Conservation (phyloP, 2,888 invertebrate species). For the Lumbricus terrestris region DNA sequence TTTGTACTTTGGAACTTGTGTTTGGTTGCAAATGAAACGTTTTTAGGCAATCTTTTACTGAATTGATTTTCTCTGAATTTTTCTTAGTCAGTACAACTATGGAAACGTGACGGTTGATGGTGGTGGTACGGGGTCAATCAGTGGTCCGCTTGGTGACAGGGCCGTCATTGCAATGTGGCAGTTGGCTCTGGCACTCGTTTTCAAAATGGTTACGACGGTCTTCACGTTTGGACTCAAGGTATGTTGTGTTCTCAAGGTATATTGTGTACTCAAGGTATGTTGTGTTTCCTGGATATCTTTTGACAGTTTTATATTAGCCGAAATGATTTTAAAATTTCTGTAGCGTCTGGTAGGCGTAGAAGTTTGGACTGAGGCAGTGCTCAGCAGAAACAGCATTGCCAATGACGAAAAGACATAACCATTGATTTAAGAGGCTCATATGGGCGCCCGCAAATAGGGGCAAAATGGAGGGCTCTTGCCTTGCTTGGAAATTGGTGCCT, state of each 20-base stretch:
- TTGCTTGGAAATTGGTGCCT: too few relatives aligned
- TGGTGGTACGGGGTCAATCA: constrained; percentile 71
- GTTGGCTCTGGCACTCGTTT: constrained; percentile 78
- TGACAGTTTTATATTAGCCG: neutral
- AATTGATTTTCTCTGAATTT: neutral
- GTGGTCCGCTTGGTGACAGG: constrained; percentile 79
- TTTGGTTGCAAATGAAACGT: too few relatives aligned
- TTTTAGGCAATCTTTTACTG: neutral
- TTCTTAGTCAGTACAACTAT: constrained; percentile 79
- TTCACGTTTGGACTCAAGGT: constrained; percentile 98
- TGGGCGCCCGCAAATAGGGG: too few relatives aligned
- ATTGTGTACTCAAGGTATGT: constrained; percentile 85
- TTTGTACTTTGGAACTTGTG: neutral
- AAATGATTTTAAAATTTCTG: too few relatives aligned
- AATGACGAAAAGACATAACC: too few relatives aligned
- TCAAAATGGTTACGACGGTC: constrained; percentile 88
- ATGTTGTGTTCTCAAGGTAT: constrained; percentile 70
- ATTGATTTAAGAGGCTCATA: too few relatives aligned
- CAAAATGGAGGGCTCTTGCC: too few relatives aligned
- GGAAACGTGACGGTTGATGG: constrained; percentile 76
- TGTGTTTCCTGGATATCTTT: neutral
- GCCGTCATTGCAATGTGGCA: constrained; percentile 86
- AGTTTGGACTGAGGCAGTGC: too few relatives aligned
- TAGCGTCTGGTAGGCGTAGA: too few relatives aligned
- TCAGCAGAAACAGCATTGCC: too few relatives aligned